Evolutionary conservation across 2,113 vertebrate species (phyloP).

Genomic region (Seriola quinqueradiata): DNA sequence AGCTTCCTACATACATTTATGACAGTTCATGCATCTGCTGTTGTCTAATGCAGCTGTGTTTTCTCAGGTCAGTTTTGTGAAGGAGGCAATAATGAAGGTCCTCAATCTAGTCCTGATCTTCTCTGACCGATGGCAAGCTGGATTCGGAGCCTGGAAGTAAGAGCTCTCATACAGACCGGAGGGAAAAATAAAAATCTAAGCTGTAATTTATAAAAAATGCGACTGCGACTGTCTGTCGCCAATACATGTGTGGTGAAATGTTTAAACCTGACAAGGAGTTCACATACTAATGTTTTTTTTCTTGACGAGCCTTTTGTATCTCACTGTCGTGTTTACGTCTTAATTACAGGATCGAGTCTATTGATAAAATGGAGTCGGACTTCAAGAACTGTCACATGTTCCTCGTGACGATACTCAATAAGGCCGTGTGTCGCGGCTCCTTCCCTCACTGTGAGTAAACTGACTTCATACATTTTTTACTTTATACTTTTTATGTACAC

Average conservation of each 20-base stretch:
- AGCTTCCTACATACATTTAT: neutral
- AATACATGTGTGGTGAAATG: neutral
- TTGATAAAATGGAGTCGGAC: constrained; percentile 98
- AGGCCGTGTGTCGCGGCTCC: constrained; percentile 96
- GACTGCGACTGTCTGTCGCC: no score
- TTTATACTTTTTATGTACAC: neutral
- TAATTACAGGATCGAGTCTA: constrained; percentile 92
- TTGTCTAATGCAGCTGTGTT: constrained; percentile 22
- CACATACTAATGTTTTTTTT: neutral
- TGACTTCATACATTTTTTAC: neutral
- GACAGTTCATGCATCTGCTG: neutral
- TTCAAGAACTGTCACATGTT: constrained; percentile 99
- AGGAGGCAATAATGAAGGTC: constrained; percentile 99
- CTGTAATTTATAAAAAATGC: neutral
- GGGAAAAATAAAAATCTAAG: neutral
- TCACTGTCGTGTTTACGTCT: constrained; percentile 23
- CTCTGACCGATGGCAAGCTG: constrained; percentile 97
- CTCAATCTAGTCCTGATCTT: constrained; percentile 97
- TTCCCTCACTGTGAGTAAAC: constrained; percentile 95
- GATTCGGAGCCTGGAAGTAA: constrained; percentile 95
- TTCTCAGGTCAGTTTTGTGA: constrained; percentile 95
- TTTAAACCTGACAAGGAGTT: neutral
- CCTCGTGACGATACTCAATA: constrained; percentile 96
- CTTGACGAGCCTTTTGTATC: neutral
- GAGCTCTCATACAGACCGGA: constrained; percentile 55